Evolutionary conservation across 2,797 vertebrate genomes (phyloP), one percentile per base, ranked within the genome.

Genomic region (Ataeniobius toweri): DNA sequence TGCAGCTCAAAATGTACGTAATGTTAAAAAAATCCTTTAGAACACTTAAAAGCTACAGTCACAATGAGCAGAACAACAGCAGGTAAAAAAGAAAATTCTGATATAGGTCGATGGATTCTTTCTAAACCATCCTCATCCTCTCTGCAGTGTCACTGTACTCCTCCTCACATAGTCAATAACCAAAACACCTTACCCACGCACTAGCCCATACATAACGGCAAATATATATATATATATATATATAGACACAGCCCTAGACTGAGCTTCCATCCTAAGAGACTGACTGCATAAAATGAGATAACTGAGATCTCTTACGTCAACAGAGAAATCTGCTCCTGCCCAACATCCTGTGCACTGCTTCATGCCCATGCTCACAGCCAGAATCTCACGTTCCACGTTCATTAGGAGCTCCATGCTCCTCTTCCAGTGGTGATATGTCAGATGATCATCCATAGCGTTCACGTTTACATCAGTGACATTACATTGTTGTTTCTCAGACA

Each of bases 271-370:
- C 63, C 63, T 63, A 36, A 72, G 71, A 85, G 44, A 80, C 58
- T 14, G 68, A 73, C 79, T 83, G 83, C 77, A 80, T 67, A 83
- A 83, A 81, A 78, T 56, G 75, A 48, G 80, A 41, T 68, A 74
- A 71, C 56, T 16, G 18, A 70, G 78, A 90, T 92, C 59, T 4
- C 71, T 85, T 87, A 93, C 87, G 89, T 77, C 61, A 86, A 73
- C 75, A 78, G 55, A 58, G 76, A 84, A 82, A 83, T 75, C 74
- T 73, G 77, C 77, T 86, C 79, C 36, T 50, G 74, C 81, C 74
- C 48, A 58, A 84, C 90, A 88, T 92, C 88, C 90, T 80, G 75
- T 80, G 79, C 16, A 71, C 74, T 74, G 77, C 74, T 58, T 70
- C 58, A 85, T 51, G 51, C 78, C 58, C 13, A 39, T 2, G 55